Base-by-base conservation (phyloP, 2,888 invertebrate genomes). In the Caenorhabditis sinica region DNA sequence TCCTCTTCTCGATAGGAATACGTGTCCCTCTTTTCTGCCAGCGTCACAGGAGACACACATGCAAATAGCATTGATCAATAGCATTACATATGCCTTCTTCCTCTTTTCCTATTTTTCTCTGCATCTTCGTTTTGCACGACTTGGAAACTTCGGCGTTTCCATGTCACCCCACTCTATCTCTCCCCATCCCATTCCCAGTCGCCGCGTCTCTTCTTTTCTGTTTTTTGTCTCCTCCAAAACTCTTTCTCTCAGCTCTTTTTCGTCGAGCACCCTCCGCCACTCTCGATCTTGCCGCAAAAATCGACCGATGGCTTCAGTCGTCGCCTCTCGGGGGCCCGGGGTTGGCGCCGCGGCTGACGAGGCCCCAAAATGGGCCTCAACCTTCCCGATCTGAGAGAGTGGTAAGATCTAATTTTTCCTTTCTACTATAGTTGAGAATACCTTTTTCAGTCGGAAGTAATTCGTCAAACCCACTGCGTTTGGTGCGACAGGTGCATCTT, bases 291-390 rank as follows among this genome's bases (percentile, higher is more conserved):
- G 63, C 65, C 79, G 68, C 68, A 77, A 69, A 77, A 77, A 68
- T 77, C 77, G 77, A 53, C 61, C 45, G 45, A 23, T 49, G 58
- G 69, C 77, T 69, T 77, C 77, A 77, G 77, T 77, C 77, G 68
- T 61, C 51, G 69, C 77, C 69, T 36, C 69, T 49, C 66, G 66
- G 60, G 61, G 49, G 51, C 69, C 49, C 53, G 61, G 23, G 61
- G 66, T 43, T 30, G 68, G 40, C 25, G 61, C 77, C 30, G 40
- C 69, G 77, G 69, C 68, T 69, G 23, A 15, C 23, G 51, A 25
- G 56, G n/a, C 66, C 56, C 30, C 45, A 56, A 51, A 56, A 65
- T 66, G 65, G 28, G 20, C 40, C 30, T 58, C 6, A 17, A 49
- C 11, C n/a, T 65, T 51, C 63, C 63, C 13, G 17, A 11, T 40